Evolutionary conservation across 2,888 invertebrate species (phyloP).

Genomic region (Poecilus cupreus): DNA sequence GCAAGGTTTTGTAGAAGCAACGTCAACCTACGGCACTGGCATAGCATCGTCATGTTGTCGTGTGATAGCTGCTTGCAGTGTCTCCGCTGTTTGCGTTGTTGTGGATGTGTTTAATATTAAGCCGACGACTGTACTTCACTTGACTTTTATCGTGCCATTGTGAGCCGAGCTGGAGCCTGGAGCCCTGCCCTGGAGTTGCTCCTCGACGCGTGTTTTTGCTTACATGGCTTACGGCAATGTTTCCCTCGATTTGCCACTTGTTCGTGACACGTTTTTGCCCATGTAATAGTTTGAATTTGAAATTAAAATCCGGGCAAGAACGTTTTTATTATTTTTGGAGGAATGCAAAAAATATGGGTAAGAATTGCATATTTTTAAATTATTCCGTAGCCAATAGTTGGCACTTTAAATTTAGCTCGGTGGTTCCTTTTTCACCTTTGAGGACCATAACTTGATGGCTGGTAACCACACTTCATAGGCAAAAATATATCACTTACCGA

Average conservation of each 20-base stretch:
- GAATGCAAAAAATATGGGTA: no score
- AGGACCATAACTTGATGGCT: no score
- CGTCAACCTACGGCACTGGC: no score
- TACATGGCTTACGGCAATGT: constrained; percentile 10
- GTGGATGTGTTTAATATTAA: constrained; percentile 54
- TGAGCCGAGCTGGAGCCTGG: background rate
- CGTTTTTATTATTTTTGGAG: background rate
- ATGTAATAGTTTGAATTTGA: constrained; percentile 13
- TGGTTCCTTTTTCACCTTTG: no score
- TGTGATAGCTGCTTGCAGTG: background rate
- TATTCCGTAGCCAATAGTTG: no score
- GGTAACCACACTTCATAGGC: no score
- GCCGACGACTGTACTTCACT: constrained; percentile 23
- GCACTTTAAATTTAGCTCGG: no score
- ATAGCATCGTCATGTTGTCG: no score
- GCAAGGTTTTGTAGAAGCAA: no score
- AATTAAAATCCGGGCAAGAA: constrained; percentile 28
- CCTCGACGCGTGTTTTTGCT: background rate
- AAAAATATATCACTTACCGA: no score
- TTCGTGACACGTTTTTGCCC: background rate
- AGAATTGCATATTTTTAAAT: no score
- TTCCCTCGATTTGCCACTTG: constrained; percentile 32
- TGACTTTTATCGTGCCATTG: constrained; percentile 45
- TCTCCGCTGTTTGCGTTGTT: background rate
- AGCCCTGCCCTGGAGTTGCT: background rate